A percentile compares a stretch with the other conserved stretches of the same genome.
These are phyloP conservation scores for Platysternon megacephalum DNA, from an alignment of 2,113 vertebrate genomes.

Conservation along the genomic window DNA sequence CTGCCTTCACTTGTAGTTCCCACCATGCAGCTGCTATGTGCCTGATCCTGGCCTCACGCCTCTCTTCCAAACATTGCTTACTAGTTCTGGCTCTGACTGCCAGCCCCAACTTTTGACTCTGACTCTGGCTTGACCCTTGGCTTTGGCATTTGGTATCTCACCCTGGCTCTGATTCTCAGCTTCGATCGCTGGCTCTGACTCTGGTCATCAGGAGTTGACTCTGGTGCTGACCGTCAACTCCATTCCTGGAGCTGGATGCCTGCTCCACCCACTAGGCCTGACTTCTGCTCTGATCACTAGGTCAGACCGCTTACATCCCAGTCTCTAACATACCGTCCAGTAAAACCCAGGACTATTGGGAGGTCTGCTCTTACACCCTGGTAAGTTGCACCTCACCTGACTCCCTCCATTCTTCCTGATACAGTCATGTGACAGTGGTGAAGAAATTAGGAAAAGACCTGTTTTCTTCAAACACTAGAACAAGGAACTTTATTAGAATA, in stretches of 20 bases:
- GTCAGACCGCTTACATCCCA: not conserved
- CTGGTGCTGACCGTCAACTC: not conserved
- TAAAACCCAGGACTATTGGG: not conserved
- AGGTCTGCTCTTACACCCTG: not conserved
- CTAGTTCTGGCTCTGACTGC: not conserved
- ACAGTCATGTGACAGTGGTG: not conserved
- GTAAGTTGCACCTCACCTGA: not conserved
- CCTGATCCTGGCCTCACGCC: not conserved
- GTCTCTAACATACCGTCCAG: rapidly evolving
- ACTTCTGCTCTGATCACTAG: not conserved
- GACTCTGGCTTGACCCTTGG: not conserved
- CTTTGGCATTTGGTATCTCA: not conserved
- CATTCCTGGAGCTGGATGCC: not conserved
- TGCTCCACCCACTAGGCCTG: not conserved
- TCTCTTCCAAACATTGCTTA: not conserved
- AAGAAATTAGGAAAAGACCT: not conserved
- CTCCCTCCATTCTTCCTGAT: not conserved
- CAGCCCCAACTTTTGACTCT: not conserved
- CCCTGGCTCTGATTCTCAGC: not conserved
- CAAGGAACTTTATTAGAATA: not conserved
- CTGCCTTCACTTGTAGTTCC: not conserved
- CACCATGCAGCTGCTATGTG: not conserved
- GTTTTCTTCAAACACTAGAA: not conserved
- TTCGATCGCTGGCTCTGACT: not conserved
- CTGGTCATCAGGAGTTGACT: no score